A percentile compares a stretch with the other conserved stretches of the same genome.
phyloP scores from a whole-genome alignment of 1,140 invertebrate species.

The Andricus grossulariae region DNA sequence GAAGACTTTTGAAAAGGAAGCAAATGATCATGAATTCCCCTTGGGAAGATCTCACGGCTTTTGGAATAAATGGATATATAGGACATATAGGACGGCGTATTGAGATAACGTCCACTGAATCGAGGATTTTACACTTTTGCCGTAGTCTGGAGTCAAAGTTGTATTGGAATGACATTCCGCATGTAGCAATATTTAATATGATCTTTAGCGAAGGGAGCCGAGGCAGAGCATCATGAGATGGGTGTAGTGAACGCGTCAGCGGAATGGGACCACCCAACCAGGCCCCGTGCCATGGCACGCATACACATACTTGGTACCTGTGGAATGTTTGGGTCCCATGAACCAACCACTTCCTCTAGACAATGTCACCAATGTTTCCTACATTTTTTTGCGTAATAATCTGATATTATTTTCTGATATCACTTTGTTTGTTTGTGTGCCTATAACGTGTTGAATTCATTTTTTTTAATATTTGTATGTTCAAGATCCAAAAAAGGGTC shows the following conservation, averaged over 20 bases:
- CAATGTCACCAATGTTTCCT: conserved; percentile 45
- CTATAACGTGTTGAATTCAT: too few species aligned
- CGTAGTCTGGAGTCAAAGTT: conserved; percentile 41
- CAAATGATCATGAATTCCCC: background rate
- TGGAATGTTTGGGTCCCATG: conserved; percentile 64
- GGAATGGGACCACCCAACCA: conserved; percentile 72
- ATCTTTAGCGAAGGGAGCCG: conserved; percentile 68
- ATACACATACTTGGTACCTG: conserved; percentile 54
- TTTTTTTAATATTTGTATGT: too few species aligned
- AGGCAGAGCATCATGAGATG: conserved; percentile 68
- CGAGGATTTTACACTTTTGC: conserved; percentile 26
- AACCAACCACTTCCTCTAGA: conserved; percentile 55
- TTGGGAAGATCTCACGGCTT: conserved; percentile 11
- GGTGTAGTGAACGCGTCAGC: conserved; percentile 72
- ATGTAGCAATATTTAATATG: conserved; percentile 73
- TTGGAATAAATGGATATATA: conserved; percentile 10
- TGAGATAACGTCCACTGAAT: conserved; percentile 22
- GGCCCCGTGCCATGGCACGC: conserved; percentile 67
- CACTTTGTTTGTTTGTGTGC: too few species aligned
- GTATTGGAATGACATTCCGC: conserved; percentile 63
- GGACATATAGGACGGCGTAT: conserved; percentile 7
- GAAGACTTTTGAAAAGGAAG: background rate
- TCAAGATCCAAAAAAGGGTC: too few species aligned
- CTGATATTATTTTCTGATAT: too few species aligned
- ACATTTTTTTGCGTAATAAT: too few species aligned